Conservation (phyloP, 2,797 vertebrate genomes). For the Danio tinwini region DNA sequence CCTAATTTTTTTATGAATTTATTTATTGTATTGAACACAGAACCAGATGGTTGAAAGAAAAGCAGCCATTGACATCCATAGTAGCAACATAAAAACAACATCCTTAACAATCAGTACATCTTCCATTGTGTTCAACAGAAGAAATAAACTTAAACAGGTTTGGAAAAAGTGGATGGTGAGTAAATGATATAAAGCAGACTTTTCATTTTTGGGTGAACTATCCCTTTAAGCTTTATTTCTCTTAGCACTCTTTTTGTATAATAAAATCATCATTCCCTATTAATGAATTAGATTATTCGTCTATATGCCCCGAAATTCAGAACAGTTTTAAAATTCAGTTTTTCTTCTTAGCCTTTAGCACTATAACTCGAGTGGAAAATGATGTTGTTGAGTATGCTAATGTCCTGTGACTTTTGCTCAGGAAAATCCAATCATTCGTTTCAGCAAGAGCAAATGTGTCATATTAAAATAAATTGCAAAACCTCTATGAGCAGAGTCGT, state of each 20-base stretch:
- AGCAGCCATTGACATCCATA: too few relatives aligned
- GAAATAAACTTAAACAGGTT: too few relatives aligned
- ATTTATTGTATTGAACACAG: too few relatives aligned
- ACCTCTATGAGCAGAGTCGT: neutral
- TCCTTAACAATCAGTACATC: too few relatives aligned
- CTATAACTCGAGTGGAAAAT: constrained; percentile 20
- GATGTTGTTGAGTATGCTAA: constrained; percentile 16
- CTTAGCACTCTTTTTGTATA: neutral
- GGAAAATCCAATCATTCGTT: constrained; percentile 35
- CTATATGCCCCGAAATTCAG: neutral
- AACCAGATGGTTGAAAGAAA: too few relatives aligned
- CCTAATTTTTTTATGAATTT: too few relatives aligned
- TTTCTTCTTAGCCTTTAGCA: constrained; percentile 6
- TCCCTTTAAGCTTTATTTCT: neutral
- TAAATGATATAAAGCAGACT: neutral
- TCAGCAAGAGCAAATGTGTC: constrained; percentile 44
- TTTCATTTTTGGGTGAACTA: too few relatives aligned
- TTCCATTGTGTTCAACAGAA: too few relatives aligned
- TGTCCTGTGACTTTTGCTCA: constrained; percentile 42
- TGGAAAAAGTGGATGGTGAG: neutral
- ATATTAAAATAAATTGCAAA: constrained; percentile 47
- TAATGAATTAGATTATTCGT: neutral
- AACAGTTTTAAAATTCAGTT: neutral
- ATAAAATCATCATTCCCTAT: neutral
- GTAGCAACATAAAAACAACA: too few relatives aligned